Evolutionary conservation across 2,113 vertebrate genomes (phyloP), one percentile per base, ranked within the genome.

Genomic region (Passer domesticus): DNA sequence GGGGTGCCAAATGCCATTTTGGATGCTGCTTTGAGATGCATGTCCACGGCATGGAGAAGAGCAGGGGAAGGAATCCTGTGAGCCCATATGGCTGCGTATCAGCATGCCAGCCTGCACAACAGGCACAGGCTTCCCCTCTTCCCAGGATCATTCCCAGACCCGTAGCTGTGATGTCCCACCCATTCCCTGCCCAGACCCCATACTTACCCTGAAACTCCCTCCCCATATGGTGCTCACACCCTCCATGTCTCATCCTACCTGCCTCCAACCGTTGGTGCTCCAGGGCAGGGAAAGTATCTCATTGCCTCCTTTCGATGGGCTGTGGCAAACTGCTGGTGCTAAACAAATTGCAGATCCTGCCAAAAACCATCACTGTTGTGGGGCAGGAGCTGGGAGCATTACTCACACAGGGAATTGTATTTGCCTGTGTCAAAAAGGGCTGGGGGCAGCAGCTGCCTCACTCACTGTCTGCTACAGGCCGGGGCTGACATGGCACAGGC

Each of bases 401-500:
- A 67, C 15, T 92, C 62, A 83, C 20, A 2, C 2, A 2, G 18
- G 55, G 31, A 90, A 83, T 9, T 69, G 37, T 13, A 47, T 62
- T 69, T 1, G 2, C 23, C n/a, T 76, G 19, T 53, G 49, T 25
- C 30, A 9, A 59, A 90, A 67, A 47, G 15, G 59, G 50, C 21
- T 0, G 0, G 27, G 14, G 52, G n/a, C n/a, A 67, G 56, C 43
- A 89, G 52, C 52, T 52, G 56, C 31, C 33, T 59, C 1, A 0
- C 21, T 44, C 0, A 0, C 37, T 59, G 23, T 60, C 41, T 3
- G 2, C 11, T 46, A 1, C 11, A 2, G 3, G 19, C 5, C 2
- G 1, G 13, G 8, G 11, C 69, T 9, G 22, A 35, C 15, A 4
- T 13, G 20, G 31, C 47, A 75, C 19, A 67, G 33, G 30, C 39